Evolutionary conservation across 2,888 invertebrate species (phyloP), one percentile per base, ranked within the genome.

Genomic region (Ametastegia equiseti): DNA sequence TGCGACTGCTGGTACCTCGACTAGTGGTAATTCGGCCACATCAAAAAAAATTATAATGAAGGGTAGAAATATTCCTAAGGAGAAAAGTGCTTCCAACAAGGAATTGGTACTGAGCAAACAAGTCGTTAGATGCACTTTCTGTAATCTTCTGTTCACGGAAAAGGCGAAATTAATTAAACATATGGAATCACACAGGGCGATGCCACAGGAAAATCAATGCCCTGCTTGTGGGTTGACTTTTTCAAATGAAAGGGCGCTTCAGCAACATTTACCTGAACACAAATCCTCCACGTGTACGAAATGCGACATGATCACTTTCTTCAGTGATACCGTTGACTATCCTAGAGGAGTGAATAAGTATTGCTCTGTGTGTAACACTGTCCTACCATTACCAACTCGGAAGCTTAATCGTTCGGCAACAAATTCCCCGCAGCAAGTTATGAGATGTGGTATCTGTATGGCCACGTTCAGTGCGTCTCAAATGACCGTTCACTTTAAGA

Each of bases 361-460:
- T 45, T 78, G 78, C 27, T 42, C 78, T 11, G 15, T 11, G 30
- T 78, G 78, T 63, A 13, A n/a, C 11, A 50, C 27, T 3, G 0
- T 60, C 6, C 45, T 60, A 7, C 60, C 78, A 19, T 4, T 9
- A 30, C 78, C 78, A 27, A n/a, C 27, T 6, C 23, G 42, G 27
- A 75, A 0, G 13, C 4, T 13, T 9, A 47, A 15, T 45, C 71
- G 30, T 30, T 36, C 4, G 30, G 2, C 50, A 75, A 33, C 1
- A n/a, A 36, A 23, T 50, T 54, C 19, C 7, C 13, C n/a, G 11
- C 50, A 4, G n/a, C 36, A 9, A 45, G 7, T 36, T 19, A 78
- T 78, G 60, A 78, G 23, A 60, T 78, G 78, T 54, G 78, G 78
- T 39, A 42, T 78, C 6, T 78, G 78, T 27, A 63, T 63, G 78